phyloP scores from a whole-genome alignment of 1,140 invertebrate genomes.

The Scaptomyza montana region DNA sequence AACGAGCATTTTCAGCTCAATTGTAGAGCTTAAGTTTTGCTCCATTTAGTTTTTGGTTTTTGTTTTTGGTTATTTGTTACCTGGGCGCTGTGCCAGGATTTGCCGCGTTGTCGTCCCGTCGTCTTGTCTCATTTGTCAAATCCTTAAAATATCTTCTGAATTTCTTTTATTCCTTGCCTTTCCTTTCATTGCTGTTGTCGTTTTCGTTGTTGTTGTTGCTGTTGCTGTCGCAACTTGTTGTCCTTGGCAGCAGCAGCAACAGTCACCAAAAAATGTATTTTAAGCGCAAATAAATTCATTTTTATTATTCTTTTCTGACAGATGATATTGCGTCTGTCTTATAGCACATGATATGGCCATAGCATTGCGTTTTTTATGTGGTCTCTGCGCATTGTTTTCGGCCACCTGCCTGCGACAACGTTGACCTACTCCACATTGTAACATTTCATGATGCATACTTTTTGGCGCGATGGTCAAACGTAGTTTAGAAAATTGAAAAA shows the following conservation, averaged over 20 bases:
- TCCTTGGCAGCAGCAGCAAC: constrained; percentile 48
- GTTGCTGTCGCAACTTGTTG: constrained; percentile 62
- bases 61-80: constrained; percentile 27
- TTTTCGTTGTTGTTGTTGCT: background rate
- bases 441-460: constrained; percentile 2
- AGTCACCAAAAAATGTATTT: constrained; percentile 45
- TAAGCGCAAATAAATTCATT: constrained; percentile 77
- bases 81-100: constrained; percentile 43
- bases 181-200: constrained; percentile 5
- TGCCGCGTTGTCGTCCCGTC: constrained; percentile 3
- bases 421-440: constrained; percentile 11
- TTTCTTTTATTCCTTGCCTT: constrained; percentile 20
- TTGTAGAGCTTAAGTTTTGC: constrained; percentile 62
- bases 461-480: constrained; percentile 23
- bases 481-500: background rate
- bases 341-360: constrained; percentile 26
- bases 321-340: constrained; percentile 58
- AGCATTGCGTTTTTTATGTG: constrained; percentile 35
- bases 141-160: constrained; percentile 64
- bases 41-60: constrained; percentile 17
- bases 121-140: constrained; percentile 73
- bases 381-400: constrained; percentile 23
- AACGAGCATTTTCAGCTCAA: constrained; percentile 62
- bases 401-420: constrained; percentile 4
- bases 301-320: constrained; percentile 76